Base-by-base conservation (phyloP, 2,888 invertebrate genomes). In the Pyrocoelia pectoralis region DNA sequence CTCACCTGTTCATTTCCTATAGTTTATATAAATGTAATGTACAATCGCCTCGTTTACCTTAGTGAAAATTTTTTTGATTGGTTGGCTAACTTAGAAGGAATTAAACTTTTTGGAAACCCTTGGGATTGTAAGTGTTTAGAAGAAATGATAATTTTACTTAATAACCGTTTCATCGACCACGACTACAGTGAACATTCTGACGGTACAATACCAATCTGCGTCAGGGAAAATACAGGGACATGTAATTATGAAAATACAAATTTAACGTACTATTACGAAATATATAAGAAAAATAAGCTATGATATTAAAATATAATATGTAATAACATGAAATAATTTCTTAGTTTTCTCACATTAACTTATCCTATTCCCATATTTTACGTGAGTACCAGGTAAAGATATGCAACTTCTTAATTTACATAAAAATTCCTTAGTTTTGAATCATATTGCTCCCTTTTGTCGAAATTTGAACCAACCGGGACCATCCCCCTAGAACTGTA, bases 101-200 rank as follows among this genome's bases (percentile, higher is more conserved):
- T 75, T 40, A 68, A 74, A 60, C 63, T 73, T 49, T 58, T 56
- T 28, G 70, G 68, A 14, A 73, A 75, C 58, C 69, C 71, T 10
- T 74, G 73, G 73, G 68, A 73, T 41, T 71, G 70, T 59, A 57
- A 66, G 49, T 70, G 69, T 58, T 64, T 73, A 6, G 59, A 68
- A 14, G 57, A 67, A 46, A 49, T 73, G 12, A 9, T 3, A 38
- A 9, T 9, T n/a, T 12, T 38, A 12, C 38, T 38, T 9, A 38
- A 9, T 38, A 9, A 38, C 10, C 10, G 38, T n/a, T 38, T 38
- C 12, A 38, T 38, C 5, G 38, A 38, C n/a, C n/a, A 38, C n/a
- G 38, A 38, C n/a, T 12, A 38, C 3, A 38, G n/a, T 38, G 12
- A 9, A n/a, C n/a, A 38, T 9, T 38, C 38, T 9, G n/a, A 40